Conservation (phyloP, 2,888 invertebrate genomes). For the Sarcophaga rosellei region DNA sequence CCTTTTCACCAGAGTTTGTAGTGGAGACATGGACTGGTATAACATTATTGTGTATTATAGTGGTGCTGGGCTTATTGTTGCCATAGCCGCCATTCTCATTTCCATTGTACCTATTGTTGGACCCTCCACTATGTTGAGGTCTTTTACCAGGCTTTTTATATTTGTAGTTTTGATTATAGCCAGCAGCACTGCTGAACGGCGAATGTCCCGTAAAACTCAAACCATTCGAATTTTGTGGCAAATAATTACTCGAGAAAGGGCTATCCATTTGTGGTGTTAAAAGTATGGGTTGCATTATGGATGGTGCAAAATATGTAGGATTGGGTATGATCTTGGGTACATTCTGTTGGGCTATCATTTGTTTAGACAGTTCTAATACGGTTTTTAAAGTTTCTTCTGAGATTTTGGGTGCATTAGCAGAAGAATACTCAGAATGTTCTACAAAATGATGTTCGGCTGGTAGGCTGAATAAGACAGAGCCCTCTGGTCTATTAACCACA, state of each 20-base stretch:
- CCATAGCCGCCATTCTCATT: slow-evolving; percentile 56
- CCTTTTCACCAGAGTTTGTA: slow-evolving; percentile 75
- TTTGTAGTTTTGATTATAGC: slow-evolving; percentile 24
- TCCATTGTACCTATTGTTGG: background rate
- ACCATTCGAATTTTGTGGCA: slow-evolving; percentile 5
- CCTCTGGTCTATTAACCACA: slow-evolving; percentile 80
- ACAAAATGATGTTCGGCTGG: slow-evolving; percentile 65
- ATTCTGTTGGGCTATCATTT: slow-evolving; percentile 80
- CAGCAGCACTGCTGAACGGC: background rate
- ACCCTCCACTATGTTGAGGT: slow-evolving; percentile 2
- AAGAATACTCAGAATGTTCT: slow-evolving; percentile 68
- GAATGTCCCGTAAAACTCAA: slow-evolving; percentile 11
- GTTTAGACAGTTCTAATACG: slow-evolving; percentile 80
- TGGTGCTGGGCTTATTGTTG: slow-evolving; percentile 73
- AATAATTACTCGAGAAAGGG: slow-evolving; percentile 74
- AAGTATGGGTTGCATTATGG: slow-evolving; percentile 79
- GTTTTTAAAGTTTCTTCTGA: slow-evolving; percentile 81
- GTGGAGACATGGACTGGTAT: slow-evolving; percentile 77
- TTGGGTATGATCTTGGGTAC: slow-evolving; percentile 77
- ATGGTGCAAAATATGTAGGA: slow-evolving; percentile 75
- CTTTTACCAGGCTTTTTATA: slow-evolving; percentile 32
- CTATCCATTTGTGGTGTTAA: slow-evolving; percentile 70
- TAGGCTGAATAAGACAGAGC: slow-evolving; percentile 79
- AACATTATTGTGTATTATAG: slow-evolving; percentile 80
- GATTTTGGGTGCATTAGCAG: slow-evolving; percentile 76